Base-by-base conservation (phyloP, 2,113 vertebrate genomes). In the Chroicocephalus ridibundus region DNA sequence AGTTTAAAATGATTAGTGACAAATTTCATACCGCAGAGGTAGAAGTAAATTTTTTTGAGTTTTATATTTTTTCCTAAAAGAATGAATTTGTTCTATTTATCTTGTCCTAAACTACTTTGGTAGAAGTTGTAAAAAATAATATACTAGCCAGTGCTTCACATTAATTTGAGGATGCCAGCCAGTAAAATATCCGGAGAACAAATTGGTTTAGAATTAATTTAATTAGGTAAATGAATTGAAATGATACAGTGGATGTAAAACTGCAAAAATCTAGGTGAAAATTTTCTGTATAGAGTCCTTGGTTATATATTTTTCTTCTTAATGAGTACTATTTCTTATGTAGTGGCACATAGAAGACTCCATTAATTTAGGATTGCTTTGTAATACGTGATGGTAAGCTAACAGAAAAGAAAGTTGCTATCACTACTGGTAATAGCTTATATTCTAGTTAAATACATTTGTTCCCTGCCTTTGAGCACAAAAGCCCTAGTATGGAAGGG, bases 1-100 rank as follows among this genome's bases (percentile, higher is more conserved):
- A 99, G 99, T 99, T 99, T 99, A 99, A 99, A 99, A 99, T 99
- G 98, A 99, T 99, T 99, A 99, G 98, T 99, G 99, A 99, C 99
- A 99, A 98, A 99, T 99, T 98, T 98, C 98, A 99, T 99, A 99
- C 99, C 93, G 93, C 98, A 97, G 97, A 98, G 98, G 97, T 98
- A 97, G 98, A 98, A 98, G 98, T 96, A 97, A 97, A 98, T 98
- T 98, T 97, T 97, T 98, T 97, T 97, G 91, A 97, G 95, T 98
- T 98, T 98, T 97, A 65, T 96, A 71, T 91, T 97, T 96, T 96
- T 96, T 93, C 52, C 44, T 64, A 94, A 96, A 96, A 93, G 93
- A 97, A 97, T 96, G 65, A 74, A 96, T 97, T 96, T 86, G 51
- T 93, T 96, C 94, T 97, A 66, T 98, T 97, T 98, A 83, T 97